Evolutionary conservation across 92 coral and sea anemone species (phyloP).

Genomic region (Epizoanthus stellaris): DNA sequence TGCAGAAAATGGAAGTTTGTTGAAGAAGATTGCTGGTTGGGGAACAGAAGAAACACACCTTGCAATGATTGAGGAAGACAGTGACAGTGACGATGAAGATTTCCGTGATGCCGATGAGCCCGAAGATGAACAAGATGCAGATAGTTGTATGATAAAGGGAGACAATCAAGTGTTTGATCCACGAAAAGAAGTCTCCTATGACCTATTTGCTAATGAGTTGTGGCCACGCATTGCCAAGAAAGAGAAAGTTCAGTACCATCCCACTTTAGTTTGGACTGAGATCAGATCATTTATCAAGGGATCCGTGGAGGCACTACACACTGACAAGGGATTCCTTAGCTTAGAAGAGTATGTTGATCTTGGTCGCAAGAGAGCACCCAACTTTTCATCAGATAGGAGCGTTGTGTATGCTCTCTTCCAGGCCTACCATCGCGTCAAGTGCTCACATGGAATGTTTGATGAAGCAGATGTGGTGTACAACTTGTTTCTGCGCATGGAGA

Average conservation of each 20-base stretch:
- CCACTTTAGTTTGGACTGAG: conserved; percentile 73
- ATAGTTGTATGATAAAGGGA: neutral
- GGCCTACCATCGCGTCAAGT: conserved; percentile 51
- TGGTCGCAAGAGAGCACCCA: conserved; percentile 64
- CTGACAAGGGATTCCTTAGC: conserved; percentile 49
- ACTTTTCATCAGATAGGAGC: conserved; percentile 60
- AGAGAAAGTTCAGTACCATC: conserved; percentile 54
- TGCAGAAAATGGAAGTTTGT: conserved; percentile 49
- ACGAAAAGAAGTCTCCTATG: conserved; percentile 56
- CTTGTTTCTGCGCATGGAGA: conserved; percentile 55
- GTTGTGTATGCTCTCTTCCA: conserved; percentile 52
- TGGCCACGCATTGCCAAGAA: conserved; percentile 68
- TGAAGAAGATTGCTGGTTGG: conserved; percentile 25
- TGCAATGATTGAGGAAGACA: conserved; percentile 22
- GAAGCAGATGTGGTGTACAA: conserved; percentile 59
- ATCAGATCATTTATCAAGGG: conserved; percentile 69
- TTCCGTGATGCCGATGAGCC: neutral
- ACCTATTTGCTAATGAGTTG: conserved; percentile 51
- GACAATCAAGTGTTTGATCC: conserved; percentile 24
- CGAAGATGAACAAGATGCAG: conserved; percentile 31
- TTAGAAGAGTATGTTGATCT: conserved; percentile 52
- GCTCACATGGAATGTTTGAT: conserved; percentile 54
- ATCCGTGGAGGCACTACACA: conserved; percentile 65
- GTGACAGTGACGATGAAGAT: conserved; percentile 23
- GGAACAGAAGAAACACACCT: conserved; percentile 12